Percentiles rank a stretch among this genome's conserved stretches.
These are phyloP conservation scores for Pristiophorus japonicus DNA, from an alignment of 2,113 vertebrate species.

Conservation along the genomic window DNA sequence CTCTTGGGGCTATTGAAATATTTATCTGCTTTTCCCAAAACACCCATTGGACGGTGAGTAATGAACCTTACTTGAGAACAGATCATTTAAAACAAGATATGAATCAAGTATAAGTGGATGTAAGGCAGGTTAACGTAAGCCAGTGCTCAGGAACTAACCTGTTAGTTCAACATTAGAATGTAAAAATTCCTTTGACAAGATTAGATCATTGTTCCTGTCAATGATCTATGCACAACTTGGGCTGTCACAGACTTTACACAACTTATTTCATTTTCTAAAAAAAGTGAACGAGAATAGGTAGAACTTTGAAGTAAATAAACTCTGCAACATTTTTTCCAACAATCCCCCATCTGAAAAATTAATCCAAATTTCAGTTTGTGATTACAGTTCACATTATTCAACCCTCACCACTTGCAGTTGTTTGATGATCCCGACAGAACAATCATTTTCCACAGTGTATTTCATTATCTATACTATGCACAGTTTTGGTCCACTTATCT, in stretches of 20 bases:
- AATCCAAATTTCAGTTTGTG: neutral
- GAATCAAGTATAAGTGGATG: neutral
- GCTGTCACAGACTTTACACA: neutral
- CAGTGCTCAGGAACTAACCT: neutral
- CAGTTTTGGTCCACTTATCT: too few species aligned
- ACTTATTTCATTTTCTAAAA: neutral
- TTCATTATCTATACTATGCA: neutral
- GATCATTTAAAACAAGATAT: constrained; percentile 7
- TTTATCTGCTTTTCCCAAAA: neutral
- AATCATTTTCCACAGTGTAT: neutral
- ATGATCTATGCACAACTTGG: neutral
- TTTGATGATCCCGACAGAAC: neutral
- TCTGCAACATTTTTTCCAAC: neutral
- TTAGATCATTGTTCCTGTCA: neutral
- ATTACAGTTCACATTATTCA: neutral
- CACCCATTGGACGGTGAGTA: neutral
- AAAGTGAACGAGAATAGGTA: neutral
- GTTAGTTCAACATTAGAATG: neutral
- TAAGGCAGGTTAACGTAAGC: neutral
- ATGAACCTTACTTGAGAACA: neutral
- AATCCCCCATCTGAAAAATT: neutral
- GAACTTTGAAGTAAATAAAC: neutral
- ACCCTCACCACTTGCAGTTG: neutral
- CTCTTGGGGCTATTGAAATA: neutral
- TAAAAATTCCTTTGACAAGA: neutral